These are phyloP conservation scores for Mormyrus hasselquistii DNA, from an alignment of 2,797 vertebrate species.

Conservation along the genomic window DNA sequence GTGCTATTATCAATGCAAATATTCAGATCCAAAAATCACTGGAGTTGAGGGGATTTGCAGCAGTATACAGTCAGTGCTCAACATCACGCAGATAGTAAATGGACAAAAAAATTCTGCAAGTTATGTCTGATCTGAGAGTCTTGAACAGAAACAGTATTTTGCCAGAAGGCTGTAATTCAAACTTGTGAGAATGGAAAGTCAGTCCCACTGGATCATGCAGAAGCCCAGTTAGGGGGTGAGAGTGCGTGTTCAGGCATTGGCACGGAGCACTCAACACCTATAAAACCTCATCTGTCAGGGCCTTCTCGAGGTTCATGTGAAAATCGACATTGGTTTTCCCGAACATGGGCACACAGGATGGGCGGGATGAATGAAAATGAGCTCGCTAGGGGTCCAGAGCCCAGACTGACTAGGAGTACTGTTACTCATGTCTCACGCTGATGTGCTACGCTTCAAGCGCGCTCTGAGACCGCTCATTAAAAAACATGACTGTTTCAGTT, in stretches of 20 bases:
- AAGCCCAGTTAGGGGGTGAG: neutral
- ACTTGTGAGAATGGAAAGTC: neutral
- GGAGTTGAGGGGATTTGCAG: neutral
- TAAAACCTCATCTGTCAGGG: neutral
- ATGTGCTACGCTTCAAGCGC: neutral
- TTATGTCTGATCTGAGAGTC: neutral
- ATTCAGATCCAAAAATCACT: neutral
- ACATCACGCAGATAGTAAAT: neutral
- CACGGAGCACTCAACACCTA: neutral
- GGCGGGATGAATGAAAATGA: neutral
- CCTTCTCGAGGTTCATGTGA: neutral
- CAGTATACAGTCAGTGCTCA: neutral
- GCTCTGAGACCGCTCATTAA: neutral
- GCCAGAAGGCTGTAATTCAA: neutral
- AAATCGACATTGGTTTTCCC: slow-evolving; percentile 3
- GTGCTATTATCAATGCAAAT: slow-evolving; percentile 2
- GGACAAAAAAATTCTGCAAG: neutral
- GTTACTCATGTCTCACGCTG: neutral
- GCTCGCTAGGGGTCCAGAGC: neutral
- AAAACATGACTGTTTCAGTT: slow-evolving; percentile 6
- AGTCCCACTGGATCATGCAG: neutral
- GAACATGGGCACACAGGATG: neutral
- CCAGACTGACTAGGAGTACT: neutral
- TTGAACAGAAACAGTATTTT: neutral
- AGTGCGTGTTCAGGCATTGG: neutral